Evolutionary conservation across 2,888 invertebrate genomes (phyloP), one percentile per base, ranked within the genome.

Genomic region (Dexiosoma caninum): DNA sequence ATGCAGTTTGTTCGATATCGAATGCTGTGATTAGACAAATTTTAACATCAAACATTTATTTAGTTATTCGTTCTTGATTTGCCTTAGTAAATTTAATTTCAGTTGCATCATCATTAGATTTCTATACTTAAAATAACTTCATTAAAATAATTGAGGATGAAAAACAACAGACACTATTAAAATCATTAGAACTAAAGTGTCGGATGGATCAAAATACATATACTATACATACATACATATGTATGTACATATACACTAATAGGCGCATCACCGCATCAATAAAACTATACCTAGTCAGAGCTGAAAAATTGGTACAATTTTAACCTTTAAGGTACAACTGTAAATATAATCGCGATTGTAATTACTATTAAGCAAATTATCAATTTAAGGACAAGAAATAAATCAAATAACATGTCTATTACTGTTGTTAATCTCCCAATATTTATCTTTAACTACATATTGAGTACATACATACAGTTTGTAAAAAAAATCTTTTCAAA

Each of bases 131-230:
- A 80, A 80, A 80, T 80, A 71, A 71, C 80, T 80, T 76, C 71
- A 80, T 80, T 80, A 80, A 80, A 80, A 80, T 80, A 80, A 80
- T 76, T 76, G 80, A 49, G 71, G 75, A 79, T 75, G 71, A 76
- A 80, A 75, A 80, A 80, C 71, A 66, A 60, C 76, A 80, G 80
- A 80, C 80, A 71, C 80, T 60, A 80, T 76, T 80, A 76, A 80
- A 76, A 76, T 75, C 80, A 80, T 80, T 80, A 80, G 71, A 80
- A 70, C 30, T 49, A 67, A 60, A 37, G 35, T 49, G 32, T 14
- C 23, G 14, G 30, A 53, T 10, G 14, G 30, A 53, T 10, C 19
- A 40, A 14, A 46, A 46, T 35, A 27, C 2, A 7, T 16, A 16
- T 16, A 7, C 42, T 14, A 57, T 7, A 21, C 32, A 2, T 16